Percentiles rank a stretch among this genome's conserved stretches.
These are phyloP conservation scores for Urocolius indicus DNA, from an alignment of 2,113 vertebrate genomes.

Conservation along the genomic window DNA sequence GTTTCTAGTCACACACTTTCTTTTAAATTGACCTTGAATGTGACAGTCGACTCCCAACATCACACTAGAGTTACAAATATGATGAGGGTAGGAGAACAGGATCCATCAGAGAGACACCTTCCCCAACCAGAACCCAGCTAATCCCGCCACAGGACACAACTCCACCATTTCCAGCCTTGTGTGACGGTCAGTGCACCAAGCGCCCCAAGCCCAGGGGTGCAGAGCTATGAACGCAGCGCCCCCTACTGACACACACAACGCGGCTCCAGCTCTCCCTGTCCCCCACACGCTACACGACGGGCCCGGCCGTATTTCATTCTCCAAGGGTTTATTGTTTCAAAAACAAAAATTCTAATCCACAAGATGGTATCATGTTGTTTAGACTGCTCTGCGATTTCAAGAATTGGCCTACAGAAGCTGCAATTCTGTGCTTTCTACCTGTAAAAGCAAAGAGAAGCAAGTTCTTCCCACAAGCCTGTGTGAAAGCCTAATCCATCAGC, in stretches of 20 bases:
- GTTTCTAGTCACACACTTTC: constrained; percentile 14
- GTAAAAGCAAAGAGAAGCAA: background rate
- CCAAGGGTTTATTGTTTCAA: background rate
- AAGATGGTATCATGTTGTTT: background rate
- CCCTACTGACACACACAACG: constrained; percentile 7
- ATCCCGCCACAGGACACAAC: background rate
- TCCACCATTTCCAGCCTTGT: background rate
- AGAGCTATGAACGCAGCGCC: background rate
- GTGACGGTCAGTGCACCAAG: background rate
- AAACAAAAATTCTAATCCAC: background rate
- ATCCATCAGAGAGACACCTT: background rate
- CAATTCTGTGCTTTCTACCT: background rate
- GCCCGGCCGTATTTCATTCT: background rate
- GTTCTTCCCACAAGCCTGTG: background rate
- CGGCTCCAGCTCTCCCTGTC: background rate
- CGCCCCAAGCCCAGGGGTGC: background rate
- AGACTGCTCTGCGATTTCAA: background rate
- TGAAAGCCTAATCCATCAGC: background rate
- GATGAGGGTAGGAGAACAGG: background rate
- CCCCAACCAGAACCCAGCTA: background rate
- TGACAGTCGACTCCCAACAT: constrained; percentile 4
- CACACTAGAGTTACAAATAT: constrained; percentile 22
- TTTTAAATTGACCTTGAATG: constrained; percentile 47
- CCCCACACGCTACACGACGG: background rate
- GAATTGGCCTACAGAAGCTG: background rate